A percentile compares a stretch with the other conserved stretches of the same genome.
Conservation (phyloP, 2,888 invertebrate genomes). For the Chelonus formosanus region DNA sequence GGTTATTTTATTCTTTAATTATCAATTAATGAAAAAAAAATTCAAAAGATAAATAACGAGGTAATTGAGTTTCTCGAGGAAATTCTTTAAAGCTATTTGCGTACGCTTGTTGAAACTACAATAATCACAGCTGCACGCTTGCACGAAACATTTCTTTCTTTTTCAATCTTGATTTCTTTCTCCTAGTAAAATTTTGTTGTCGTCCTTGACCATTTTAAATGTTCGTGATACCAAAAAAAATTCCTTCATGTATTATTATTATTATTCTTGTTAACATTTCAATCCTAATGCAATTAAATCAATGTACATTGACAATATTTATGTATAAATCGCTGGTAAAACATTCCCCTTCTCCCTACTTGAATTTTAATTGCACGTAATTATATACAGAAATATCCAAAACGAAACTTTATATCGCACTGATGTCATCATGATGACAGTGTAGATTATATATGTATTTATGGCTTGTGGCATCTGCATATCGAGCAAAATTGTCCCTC, state of each 20-base stretch:
- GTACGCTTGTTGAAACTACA: conserved; percentile 28
- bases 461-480: too few relatives aligned
- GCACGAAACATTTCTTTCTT: conserved; percentile 37
- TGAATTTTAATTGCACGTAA: too few relatives aligned
- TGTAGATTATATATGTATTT: too few relatives aligned
- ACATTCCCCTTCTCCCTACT: too few relatives aligned
- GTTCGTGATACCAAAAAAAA: conserved; percentile 26
- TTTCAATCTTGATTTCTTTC: conserved; percentile 27
- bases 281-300: conserved; percentile 2
- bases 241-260: conserved; percentile 22
- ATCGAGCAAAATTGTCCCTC: too few relatives aligned
- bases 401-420: too few relatives aligned
- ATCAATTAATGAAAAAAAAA: not conserved
- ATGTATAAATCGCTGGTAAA: not conserved
- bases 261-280: conserved; percentile 14
- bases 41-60: conserved; percentile 7
- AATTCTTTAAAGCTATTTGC: conserved; percentile 27
- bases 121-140: conserved; percentile 39
- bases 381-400: too few relatives aligned
- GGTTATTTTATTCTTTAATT: not conserved
- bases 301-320: conserved; percentile 5
- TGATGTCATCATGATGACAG: too few relatives aligned
- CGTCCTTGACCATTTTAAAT: conserved; percentile 38
- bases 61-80: conserved; percentile 22
- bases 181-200: conserved; percentile 34